These are phyloP conservation scores for Eumeta japonica DNA, from an alignment of 1,140 invertebrate species.

Conservation along the genomic window DNA sequence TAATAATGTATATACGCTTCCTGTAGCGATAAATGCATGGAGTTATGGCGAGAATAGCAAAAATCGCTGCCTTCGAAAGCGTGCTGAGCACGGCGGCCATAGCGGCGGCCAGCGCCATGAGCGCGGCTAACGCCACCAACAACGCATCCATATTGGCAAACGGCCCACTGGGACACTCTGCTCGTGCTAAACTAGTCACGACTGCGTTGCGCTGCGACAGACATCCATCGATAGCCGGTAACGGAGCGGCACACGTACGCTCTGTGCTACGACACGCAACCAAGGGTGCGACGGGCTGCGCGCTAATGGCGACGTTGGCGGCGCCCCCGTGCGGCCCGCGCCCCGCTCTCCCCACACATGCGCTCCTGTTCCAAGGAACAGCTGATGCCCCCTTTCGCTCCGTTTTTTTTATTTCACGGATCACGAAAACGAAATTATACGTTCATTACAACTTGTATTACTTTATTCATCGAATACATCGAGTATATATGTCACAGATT, in stretches of 20 bases:
- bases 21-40: slow-evolving; percentile 59
- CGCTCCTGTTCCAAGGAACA: slow-evolving; percentile 46
- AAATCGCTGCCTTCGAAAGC: slow-evolving; percentile 58
- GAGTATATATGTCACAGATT: too few species aligned
- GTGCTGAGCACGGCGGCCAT: slow-evolving; percentile 57
- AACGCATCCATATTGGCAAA: slow-evolving; percentile 55
- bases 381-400: slow-evolving; percentile 40
- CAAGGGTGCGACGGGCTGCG: slow-evolving; percentile 32
- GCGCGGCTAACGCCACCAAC: slow-evolving; percentile 56
- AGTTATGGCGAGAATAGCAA: slow-evolving; percentile 55
- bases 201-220: background rate
- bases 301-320: slow-evolving; percentile 32
- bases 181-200: slow-evolving; percentile 8
- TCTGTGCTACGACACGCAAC: slow-evolving; percentile 20
- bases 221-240: slow-evolving; percentile 7
- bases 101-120: slow-evolving; percentile 59
- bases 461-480: too few species aligned
- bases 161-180: slow-evolving; percentile 32
- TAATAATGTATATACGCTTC: slow-evolving; percentile 58
- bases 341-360: slow-evolving; percentile 37
- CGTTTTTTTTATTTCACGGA: too few species aligned
- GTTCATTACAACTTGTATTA: too few species aligned
- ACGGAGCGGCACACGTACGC: slow-evolving; percentile 25
- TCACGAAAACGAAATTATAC: too few species aligned
- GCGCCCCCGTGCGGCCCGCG: slow-evolving; percentile 11